Percentiles rank a stretch among this genome's conserved stretches.
Conservation (phyloP, 2,113 vertebrate species). For the Miniopterus natalensis region DNA sequence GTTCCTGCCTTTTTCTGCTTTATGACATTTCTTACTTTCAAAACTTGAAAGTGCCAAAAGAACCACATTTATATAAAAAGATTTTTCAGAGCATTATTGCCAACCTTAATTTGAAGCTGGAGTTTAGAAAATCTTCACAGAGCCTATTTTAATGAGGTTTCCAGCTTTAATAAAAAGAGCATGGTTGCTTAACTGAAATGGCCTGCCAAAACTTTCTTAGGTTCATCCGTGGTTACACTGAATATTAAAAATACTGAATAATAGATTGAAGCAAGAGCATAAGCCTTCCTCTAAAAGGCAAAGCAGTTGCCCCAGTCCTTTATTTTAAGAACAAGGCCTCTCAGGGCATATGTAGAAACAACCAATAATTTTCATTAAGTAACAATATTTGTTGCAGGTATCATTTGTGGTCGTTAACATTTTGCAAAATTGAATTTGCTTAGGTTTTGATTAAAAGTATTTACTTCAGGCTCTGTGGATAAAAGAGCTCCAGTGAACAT, state of each 20-base stretch:
- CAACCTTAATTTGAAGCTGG: constrained; percentile 67
- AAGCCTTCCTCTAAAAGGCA: constrained; percentile 60
- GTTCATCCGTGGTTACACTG: constrained; percentile 59
- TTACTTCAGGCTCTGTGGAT: constrained; percentile 31
- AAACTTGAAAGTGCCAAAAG: constrained; percentile 18
- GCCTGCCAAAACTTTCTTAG: constrained; percentile 67
- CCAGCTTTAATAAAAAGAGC: constrained; percentile 78
- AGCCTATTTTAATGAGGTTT: constrained; percentile 80
- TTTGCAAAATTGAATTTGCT: constrained; percentile 61
- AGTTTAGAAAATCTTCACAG: constrained; percentile 76
- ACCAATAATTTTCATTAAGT: constrained; percentile 49
- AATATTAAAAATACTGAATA: constrained; percentile 74
- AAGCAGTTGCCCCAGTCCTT: background rate
- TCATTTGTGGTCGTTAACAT: constrained; percentile 40
- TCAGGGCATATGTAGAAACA: constrained; percentile 9
- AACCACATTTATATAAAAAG: constrained; percentile 66
- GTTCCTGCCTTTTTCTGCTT: background rate
- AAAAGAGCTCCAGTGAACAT: constrained; percentile 27
- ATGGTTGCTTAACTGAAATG: constrained; percentile 60
- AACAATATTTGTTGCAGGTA: constrained; percentile 53
- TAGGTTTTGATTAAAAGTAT: constrained; percentile 66
- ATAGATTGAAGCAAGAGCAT: constrained; percentile 52
- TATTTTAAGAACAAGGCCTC: constrained; percentile 35
- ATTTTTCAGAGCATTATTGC: constrained; percentile 57
- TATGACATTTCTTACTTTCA: constrained; percentile 47